Base-by-base conservation (phyloP, 2,888 invertebrate species). In the Drosophila dives region DNA sequence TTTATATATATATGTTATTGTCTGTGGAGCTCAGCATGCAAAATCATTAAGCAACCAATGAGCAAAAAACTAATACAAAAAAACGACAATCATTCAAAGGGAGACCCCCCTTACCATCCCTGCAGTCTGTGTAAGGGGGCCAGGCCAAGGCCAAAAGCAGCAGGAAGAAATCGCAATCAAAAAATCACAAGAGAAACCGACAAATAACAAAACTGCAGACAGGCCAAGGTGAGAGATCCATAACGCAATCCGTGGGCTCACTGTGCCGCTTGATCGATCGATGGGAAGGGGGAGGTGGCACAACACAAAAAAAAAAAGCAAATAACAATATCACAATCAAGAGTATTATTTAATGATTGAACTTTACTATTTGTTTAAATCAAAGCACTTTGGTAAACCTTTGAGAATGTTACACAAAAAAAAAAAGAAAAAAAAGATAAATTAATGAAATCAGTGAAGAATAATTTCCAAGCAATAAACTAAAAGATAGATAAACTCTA, bases 121-220 rank as follows among this genome's bases (percentile, higher is more conserved):
- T 38, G 45, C 32, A 38, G 42, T n/a, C 40, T 48, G 8, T 38
- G 53, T 34, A 51, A 38, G 50, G 56, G 34, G 53, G 63, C 68
- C 82, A 76, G 86, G 86, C 86, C 87, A 83, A 87, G 87, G 87
- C 83, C 79, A 75, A 81, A 78, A 76, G 12, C 83, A 83, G 82
- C 87, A 83, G 87, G 87, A 83, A 84, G 72, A 74, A 76, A 84
- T 70, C 68, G 54, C 79, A 79, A 55, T 66, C 61, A 59, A 53
- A 73, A 53, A 61, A 63, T 45, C 38, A 55, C 56, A 72, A 38
- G 10, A 65, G 17, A 38, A 49, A 23, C 20, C 33, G 32, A 48
- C 8, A 59, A 76, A 73, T 63, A 68, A 58, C 36, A 64, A 64
- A 56, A 26, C 64, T 48, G 58, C 56, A 79, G 80, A 79, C 75